phyloP scores from a whole-genome alignment of 2,888 invertebrate species.

The Drosophila heteroneura region DNA sequence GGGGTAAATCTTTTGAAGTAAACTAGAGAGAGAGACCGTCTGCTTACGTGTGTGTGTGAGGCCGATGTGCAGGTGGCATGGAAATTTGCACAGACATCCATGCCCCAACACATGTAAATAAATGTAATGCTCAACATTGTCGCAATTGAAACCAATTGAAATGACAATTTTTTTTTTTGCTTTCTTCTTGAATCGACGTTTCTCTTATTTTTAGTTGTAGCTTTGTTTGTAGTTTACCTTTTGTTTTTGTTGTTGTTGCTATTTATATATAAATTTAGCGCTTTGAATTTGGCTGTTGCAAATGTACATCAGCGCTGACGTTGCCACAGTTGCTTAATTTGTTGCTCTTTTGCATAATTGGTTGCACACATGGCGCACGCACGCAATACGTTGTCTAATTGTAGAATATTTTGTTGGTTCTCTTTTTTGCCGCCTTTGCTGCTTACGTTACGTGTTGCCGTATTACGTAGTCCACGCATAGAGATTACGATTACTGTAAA shows the following conservation, averaged over 20 bases:
- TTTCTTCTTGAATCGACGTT: slow-evolving; percentile 15
- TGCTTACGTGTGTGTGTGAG: slow-evolving; percentile 26
- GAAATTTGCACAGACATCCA: slow-evolving; percentile 45
- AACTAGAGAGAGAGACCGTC: slow-evolving; percentile 42
- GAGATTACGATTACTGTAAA: slow-evolving; percentile 57
- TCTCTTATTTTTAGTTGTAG: slow-evolving; percentile 63
- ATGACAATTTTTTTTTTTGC: slow-evolving; percentile 24
- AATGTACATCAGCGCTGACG: slow-evolving; percentile 44
- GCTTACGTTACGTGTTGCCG: slow-evolving; percentile 52
- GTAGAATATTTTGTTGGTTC: slow-evolving; percentile 25
- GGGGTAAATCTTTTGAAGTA: slow-evolving; percentile 63
- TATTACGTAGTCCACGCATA: slow-evolving; percentile 59
- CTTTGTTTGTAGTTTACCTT: slow-evolving; percentile 63
- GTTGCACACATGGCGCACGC: slow-evolving; percentile 70
- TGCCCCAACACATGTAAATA: slow-evolving; percentile 60
- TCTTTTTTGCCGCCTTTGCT: slow-evolving; percentile 54
- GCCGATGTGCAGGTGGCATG: slow-evolving; percentile 57
- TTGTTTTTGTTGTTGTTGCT: slow-evolving; percentile 45
- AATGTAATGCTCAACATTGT: slow-evolving; percentile 60
- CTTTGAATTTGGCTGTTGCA: slow-evolving; percentile 51
- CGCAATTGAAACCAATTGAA: slow-evolving; percentile 78
- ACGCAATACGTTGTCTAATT: slow-evolving; percentile 50
- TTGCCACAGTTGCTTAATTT: slow-evolving; percentile 59
- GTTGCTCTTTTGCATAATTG: slow-evolving; percentile 76
- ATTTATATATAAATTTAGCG: slow-evolving; percentile 58